Base-by-base conservation (phyloP, 2,797 vertebrate species). In the Ctenosaura bakeri region DNA sequence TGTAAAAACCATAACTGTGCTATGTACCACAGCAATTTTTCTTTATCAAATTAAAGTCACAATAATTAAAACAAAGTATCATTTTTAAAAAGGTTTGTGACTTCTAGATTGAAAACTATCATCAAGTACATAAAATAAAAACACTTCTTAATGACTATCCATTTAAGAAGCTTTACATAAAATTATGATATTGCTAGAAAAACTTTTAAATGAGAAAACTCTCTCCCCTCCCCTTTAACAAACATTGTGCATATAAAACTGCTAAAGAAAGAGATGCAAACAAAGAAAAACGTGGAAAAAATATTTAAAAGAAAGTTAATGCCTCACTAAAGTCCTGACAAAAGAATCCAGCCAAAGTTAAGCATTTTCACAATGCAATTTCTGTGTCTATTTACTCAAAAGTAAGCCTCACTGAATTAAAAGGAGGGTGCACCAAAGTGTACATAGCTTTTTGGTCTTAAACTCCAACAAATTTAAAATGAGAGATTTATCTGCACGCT, bases 171-270 rank as follows among this genome's bases (percentile, higher is more conserved):
- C 95, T 96, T 98, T 97, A 98, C 97, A 97, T 97, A 98, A 98
- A 98, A 98, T 98, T 97, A 98, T 98, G 98, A 93, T 98, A 97
- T 97, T 94, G 94, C 97, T 97, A 97, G 97, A 98, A 98, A 98
- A 98, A 96, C 97, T 94, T 87, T 96, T 97, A 97, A 97, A 97
- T 97, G 97, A 97, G 97, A 97, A 97, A 97, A 97, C 97, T 97
- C 97, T 97, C 97, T 94, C 96, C 96, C 96, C 96, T 94, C 38
- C 22, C 38, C 80, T 96, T 95, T 97, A 97, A 97, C 96, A 97
- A 97, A 97, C 97, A 96, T 96, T 97, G 96, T 97, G 96, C 97
- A 97, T 96, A 97, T 96, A 97, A 97, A 97, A 97, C 97, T 96
- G 96, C 97, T 98, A 98, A 99, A 97, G 97, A 97, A 97, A 97